Base-by-base conservation (phyloP, 2,888 invertebrate species). In the Arge pagana region DNA sequence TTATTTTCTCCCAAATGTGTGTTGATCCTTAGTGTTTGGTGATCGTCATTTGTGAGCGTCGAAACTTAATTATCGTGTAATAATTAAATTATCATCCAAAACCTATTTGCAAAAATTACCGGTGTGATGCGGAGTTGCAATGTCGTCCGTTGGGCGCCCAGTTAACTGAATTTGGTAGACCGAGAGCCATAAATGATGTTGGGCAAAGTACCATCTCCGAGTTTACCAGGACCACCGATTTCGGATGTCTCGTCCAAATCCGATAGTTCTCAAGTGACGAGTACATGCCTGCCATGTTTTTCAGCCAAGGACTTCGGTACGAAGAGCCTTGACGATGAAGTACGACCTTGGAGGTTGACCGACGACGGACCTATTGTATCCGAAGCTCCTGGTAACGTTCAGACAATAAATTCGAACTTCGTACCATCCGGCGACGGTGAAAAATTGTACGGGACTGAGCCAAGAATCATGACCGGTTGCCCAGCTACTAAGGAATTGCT, bases 221-320 rank as follows among this genome's bases (percentile, higher is more conserved):
- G 70, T 18, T 62, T 64, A 24, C 66, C 71, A 23, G 71, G 69
- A 24, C 70, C 70, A 24, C 63, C 68, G 5, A 49, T 48, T 28
- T 43, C 15, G 31, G 16, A 56, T 15, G 45, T 54, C 15, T 18
- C 35, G 19, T 39, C 51, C 3, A 61, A 57, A 49, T 43, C 33
- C 37, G n/a, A n/a, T n/a, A 52, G 42, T 11, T 26, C 28, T 13
- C 57, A 35, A 31, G 13, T 56, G 6, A 53, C 57, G 1, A 59
- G 62, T 21, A 58, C 70, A 18, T 72, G 73, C 53, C 53, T 71
- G 48, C 67, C 71, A 15, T 72, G 71, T 39, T 72, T 71, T 59
- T 57, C 66, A 8, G 50, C 57, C 10, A 69, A 74, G 50, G 66
- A 72, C 31, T 60, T 54, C 48, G n/a, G 54, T 4, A 33, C 45